A percentile compares a stretch with the other conserved stretches of the same genome.
Conservation (phyloP, 35 echinoderm and acorn worm genomes). For the Apostichopus japonicus region DNA sequence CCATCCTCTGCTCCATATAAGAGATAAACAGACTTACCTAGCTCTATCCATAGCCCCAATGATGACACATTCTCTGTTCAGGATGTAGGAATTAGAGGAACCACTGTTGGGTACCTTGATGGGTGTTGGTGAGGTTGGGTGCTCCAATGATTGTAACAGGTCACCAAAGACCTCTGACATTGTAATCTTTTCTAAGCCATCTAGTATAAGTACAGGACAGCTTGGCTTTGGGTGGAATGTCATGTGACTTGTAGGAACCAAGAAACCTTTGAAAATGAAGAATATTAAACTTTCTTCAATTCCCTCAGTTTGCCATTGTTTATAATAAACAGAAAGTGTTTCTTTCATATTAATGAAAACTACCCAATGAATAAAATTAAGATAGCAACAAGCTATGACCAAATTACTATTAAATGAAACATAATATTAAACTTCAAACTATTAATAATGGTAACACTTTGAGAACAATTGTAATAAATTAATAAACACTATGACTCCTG, state of each 20-base stretch:
- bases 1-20: not conserved
- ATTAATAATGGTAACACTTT: no score
- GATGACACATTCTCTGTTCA: constrained; percentile 75
- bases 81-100: constrained; percentile 48
- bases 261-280: constrained; percentile 49
- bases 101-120: constrained; percentile 60
- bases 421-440: no score
- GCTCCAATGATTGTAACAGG: constrained; percentile 72
- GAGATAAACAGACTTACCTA: constrained; percentile 38
- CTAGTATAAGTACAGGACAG: constrained; percentile 79
- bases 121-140: constrained; percentile 53
- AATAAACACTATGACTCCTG: no score
- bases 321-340: no score
- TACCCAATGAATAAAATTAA: no score
- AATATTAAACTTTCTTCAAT: not conserved
- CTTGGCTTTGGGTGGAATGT: constrained; percentile 33
- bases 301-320: no score
- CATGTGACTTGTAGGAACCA: constrained; percentile 43
- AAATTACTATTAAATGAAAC: no score
- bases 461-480: no score
- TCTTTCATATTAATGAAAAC: no score
- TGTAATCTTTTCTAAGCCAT: constrained; percentile 71
- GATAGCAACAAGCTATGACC: no score
- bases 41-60: constrained; percentile 81
- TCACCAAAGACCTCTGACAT: constrained; percentile 85